Conservation (phyloP, 2,797 vertebrate genomes). For the Silurus aristotelis region DNA sequence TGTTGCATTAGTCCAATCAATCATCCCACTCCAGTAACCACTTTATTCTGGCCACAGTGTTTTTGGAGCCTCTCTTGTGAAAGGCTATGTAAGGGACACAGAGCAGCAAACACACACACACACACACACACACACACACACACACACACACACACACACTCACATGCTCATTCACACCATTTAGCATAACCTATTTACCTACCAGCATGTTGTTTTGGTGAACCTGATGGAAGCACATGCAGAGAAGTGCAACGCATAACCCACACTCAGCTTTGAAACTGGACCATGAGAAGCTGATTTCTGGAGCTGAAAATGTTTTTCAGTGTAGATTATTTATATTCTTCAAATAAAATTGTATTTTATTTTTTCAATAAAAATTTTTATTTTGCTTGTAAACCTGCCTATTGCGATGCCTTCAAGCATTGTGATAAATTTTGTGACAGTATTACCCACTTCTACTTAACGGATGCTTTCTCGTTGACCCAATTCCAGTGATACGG, state of each 20-base stretch:
- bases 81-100: not conserved
- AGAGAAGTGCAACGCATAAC: not conserved
- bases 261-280: not conserved
- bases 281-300: too few species aligned
- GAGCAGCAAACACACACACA: not conserved
- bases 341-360: not conserved
- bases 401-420: not conserved
- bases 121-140: not conserved
- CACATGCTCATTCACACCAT: not conserved
- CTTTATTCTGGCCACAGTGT: constrained; percentile 20
- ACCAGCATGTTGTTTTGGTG: not conserved
- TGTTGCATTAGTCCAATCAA: not conserved
- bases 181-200: not conserved
- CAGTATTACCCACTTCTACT: not conserved
- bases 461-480: constrained; percentile 35
- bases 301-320: not conserved
- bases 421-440: not conserved
- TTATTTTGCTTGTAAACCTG: not conserved
- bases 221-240: not conserved
- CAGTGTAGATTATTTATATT: not conserved
- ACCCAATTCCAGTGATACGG: constrained; percentile 35
- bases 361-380: not conserved
- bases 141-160: not conserved
- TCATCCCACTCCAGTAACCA: constrained; percentile 3
- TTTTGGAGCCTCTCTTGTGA: not conserved